Conservation (phyloP, 1,140 invertebrate species). For the Metaphire vulgaris region DNA sequence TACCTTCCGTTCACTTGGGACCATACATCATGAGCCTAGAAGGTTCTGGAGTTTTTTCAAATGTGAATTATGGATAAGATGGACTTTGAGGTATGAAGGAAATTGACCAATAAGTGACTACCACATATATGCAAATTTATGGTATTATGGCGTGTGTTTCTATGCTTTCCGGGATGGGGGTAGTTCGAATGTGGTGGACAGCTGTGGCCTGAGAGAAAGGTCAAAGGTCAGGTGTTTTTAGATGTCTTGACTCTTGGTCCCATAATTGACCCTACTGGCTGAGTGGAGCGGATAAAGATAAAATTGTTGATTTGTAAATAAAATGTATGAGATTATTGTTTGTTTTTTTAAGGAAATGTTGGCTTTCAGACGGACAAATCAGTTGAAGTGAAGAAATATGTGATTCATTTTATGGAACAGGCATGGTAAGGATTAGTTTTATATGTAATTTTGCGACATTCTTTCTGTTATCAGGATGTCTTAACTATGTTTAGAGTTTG, state of each 20-base stretch:
- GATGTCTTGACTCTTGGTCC: not conserved
- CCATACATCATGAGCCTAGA: too few relatives aligned
- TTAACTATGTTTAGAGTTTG: not conserved
- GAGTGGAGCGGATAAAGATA: not conserved
- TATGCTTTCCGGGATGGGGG: not conserved
- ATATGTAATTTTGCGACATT: not conserved
- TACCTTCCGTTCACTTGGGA: too few relatives aligned
- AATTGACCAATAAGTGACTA: too few relatives aligned
- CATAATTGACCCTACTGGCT: not conserved
- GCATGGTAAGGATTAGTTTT: constrained; percentile 65
- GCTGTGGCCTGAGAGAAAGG: not conserved
- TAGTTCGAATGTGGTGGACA: not conserved
- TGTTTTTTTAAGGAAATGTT: constrained; percentile 65
- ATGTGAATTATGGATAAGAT: too few relatives aligned
- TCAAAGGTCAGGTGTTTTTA: not conserved
- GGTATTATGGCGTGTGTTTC: too few relatives aligned
- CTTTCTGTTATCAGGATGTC: not conserved
- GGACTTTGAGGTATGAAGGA: too few relatives aligned
- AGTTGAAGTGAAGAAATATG: constrained; percentile 76
- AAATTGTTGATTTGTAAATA: not conserved
- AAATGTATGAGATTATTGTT: constrained; percentile 4
- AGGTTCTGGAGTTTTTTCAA: too few relatives aligned
- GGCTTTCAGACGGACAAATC: constrained; percentile 77
- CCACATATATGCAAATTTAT: too few relatives aligned
- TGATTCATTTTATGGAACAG: constrained; percentile 90